Base-by-base conservation (phyloP, 2,888 invertebrate species). In the Hirtodrosophila trivittata region DNA sequence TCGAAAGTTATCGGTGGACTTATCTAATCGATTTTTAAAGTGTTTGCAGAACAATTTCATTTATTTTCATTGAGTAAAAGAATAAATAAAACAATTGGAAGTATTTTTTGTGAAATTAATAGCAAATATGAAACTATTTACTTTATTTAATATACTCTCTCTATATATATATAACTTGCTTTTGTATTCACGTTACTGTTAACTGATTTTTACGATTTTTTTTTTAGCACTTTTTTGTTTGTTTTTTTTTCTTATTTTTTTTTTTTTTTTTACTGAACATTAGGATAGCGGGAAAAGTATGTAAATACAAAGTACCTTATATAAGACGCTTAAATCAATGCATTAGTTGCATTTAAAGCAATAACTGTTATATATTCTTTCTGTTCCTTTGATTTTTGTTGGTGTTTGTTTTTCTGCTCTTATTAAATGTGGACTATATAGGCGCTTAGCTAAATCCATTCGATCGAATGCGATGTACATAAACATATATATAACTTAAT, bases 81-180 rank as follows among this genome's bases (percentile, higher is more conserved):
- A 28, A 9, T n/a, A 58, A 66, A 54, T 46, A 38, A 65, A 58
- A 64, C 43, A 46, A 41, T n/a, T n/a, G n/a, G n/a, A n/a, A n/a
- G n/a, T n/a, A n/a, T n/a, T 7, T 10, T 30, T 25, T 86, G 82
- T 86, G 75, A 86, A 87, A 76, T 86, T 75, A 78, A 77, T 86
- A 88, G 86, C 87, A 87, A 89, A 82, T 88, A 85, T 73, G 86
- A 84, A 84, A 87, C 84, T 87, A 81, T 83, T 82, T 77, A 75
- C 66, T 75, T 87, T 83, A 71, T 86, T 80, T 74, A 81, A 75
- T 80, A 77, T 78, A 83, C 73, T 83, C 80, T 84, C 67, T 82
- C 62, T 84, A n/a, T n/a, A n/a, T n/a, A n/a, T n/a, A n/a, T n/a
- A n/a, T n/a, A 78, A 75, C 72, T 75, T 80, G 83, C 77, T 66